Evolutionary conservation across 2,888 invertebrate species (phyloP).

Genomic region (Tachystola acroxantha): DNA sequence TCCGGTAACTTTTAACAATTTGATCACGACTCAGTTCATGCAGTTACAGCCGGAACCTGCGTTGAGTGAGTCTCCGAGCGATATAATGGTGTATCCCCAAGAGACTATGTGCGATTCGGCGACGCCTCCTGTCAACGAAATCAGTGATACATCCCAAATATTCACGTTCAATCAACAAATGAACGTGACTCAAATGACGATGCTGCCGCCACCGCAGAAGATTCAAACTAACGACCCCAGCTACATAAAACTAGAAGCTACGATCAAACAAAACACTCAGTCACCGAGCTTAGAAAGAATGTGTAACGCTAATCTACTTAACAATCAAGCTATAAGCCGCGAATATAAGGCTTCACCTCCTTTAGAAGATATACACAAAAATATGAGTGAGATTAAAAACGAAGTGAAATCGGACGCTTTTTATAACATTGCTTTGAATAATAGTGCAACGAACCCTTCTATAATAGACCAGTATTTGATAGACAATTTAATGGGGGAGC

Average conservation of each 20-base stretch:
- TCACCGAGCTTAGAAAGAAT: slow-evolving; percentile 65
- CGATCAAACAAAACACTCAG: slow-evolving; percentile 68
- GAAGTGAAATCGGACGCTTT: slow-evolving; percentile 66
- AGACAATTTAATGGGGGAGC: slow-evolving; percentile 64
- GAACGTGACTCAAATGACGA: slow-evolving; percentile 54
- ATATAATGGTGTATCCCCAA: slow-evolving; percentile 53
- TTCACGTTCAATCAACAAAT: slow-evolving; percentile 64
- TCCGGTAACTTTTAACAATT: slow-evolving; percentile 66
- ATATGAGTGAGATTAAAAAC: slow-evolving; percentile 65
- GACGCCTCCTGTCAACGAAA: slow-evolving; percentile 51
- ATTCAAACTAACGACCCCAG: slow-evolving; percentile 61
- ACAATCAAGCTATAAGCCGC: slow-evolving; percentile 42
- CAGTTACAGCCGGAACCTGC: slow-evolving; percentile 59
- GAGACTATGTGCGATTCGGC: slow-evolving; percentile 47
- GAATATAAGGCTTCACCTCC: slow-evolving; percentile 71
- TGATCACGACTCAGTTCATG: slow-evolving; percentile 70
- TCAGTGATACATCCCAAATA: slow-evolving; percentile 50
- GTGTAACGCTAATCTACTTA: slow-evolving; percentile 61
- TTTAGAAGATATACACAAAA: slow-evolving; percentile 64
- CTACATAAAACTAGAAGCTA: slow-evolving; percentile 67
- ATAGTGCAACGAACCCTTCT: slow-evolving; percentile 42
- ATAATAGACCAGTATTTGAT: slow-evolving; percentile 63
- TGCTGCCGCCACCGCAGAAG: slow-evolving; percentile 58
- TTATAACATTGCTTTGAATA: slow-evolving; percentile 53
- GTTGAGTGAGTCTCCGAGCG: slow-evolving; percentile 54